Percentiles rank a stretch among this genome's conserved stretches.
Conservation (phyloP, 1,140 invertebrate genomes). For the Lucilia sericata region DNA sequence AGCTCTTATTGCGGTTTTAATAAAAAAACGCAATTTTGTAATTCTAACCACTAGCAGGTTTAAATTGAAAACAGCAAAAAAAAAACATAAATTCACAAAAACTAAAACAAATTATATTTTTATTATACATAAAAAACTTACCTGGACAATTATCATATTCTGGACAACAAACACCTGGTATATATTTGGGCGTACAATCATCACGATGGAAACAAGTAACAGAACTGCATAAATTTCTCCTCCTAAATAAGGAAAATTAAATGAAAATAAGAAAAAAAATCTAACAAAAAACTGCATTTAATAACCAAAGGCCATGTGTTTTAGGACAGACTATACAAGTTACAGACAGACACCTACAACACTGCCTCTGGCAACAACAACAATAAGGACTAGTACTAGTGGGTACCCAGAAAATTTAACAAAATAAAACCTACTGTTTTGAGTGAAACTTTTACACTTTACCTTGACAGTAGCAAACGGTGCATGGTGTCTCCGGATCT, state of each 20-base stretch:
- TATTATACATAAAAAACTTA: too few species aligned
- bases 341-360: background rate
- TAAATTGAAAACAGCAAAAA: background rate
- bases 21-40: too few species aligned
- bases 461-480: constrained; percentile 83
- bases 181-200: constrained; percentile 78
- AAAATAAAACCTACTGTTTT: background rate
- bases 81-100: too few species aligned
- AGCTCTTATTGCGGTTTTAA: too few species aligned
- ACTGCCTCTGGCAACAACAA: background rate
- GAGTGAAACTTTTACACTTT: constrained; percentile 45
- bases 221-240: constrained; percentile 81
- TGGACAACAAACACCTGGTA: constrained; percentile 80
- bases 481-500: constrained; percentile 77
- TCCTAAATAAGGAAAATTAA: constrained; percentile 59
- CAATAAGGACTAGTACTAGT: background rate
- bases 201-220: constrained; percentile 80
- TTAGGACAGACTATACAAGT: background rate
- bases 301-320: constrained; percentile 20
- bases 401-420: background rate
- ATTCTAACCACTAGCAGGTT: background rate
- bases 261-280: constrained; percentile 28
- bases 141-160: constrained; percentile 82
- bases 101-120: too few species aligned
- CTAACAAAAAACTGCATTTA: constrained; percentile 19